A percentile compares a stretch with the other conserved stretches of the same genome.
Conservation (phyloP, 2,888 invertebrate species). For the Gymnoscelis rufifasciata region DNA sequence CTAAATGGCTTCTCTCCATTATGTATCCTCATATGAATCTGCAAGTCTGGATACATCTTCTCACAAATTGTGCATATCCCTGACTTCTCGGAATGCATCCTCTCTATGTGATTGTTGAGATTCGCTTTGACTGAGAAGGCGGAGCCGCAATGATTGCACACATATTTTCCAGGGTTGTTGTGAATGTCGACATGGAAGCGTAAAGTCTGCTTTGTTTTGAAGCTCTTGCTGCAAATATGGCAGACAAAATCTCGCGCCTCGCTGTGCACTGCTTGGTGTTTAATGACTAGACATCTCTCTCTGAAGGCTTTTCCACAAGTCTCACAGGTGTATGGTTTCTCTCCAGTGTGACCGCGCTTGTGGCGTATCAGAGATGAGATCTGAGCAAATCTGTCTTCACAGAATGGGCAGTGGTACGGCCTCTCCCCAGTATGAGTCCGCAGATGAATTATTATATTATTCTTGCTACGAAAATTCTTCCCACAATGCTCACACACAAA, state of each 20-base stretch:
- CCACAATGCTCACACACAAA: constrained; percentile 70
- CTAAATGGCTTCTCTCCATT: constrained; percentile 74
- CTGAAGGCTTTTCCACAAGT: constrained; percentile 60
- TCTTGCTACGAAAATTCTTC: constrained; percentile 59
- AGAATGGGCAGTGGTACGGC: constrained; percentile 60
- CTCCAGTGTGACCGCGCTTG: constrained; percentile 64
- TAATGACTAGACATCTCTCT: constrained; percentile 52
- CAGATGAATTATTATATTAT: constrained; percentile 61
- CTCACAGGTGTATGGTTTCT: constrained; percentile 59
- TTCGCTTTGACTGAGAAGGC: constrained; percentile 78
- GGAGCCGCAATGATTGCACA: constrained; percentile 66
- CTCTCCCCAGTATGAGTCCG: constrained; percentile 63
- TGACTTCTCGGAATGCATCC: constrained; percentile 78
- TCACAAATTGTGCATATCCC: constrained; percentile 74
- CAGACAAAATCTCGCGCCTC: constrained; percentile 77
- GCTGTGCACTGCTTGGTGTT: constrained; percentile 61
- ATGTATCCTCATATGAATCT: constrained; percentile 78
- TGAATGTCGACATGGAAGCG: constrained; percentile 69
- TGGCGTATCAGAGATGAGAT: constrained; percentile 64
- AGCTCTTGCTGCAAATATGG: constrained; percentile 71
- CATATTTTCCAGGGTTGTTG: constrained; percentile 59
- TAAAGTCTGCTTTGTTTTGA: constrained; percentile 72
- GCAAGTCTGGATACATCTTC: constrained; percentile 76
- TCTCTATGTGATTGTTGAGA: constrained; percentile 71
- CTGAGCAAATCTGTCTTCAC: constrained; percentile 56